Evolutionary conservation across 2,888 invertebrate genomes (phyloP), one percentile per base, ranked within the genome.

Genomic region (Drosophila histrio): DNA sequence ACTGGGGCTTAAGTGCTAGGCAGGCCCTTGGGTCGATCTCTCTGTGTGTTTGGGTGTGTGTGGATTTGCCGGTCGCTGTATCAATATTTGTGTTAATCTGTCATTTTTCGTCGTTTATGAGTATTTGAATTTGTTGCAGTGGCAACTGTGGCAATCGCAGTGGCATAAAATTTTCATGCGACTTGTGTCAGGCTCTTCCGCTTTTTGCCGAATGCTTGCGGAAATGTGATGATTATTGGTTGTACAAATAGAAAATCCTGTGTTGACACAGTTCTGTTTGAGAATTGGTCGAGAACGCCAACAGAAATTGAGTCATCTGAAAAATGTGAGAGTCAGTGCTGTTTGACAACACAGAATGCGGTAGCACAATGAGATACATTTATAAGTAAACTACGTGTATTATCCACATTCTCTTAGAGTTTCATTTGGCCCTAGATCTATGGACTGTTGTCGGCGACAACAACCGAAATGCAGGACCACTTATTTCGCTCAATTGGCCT

Each of bases 41-140:
- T 17, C 2, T 15, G n/a, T n/a, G 13, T 30, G 13, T 22, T 38
- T 26, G 36, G 17, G 56, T 43, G 49, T 47, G 34, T 34, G 36
- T 38, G 47, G 59, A 57, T 63, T 53, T 63, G 50, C 52, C 43
- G 58, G 50, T 67, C 64, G 68, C 64, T 85, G 86, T 84, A 83
- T 87, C 86, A 84, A 84, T 84, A 84, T 84, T 84, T 85, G 86
- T 78, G 74, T 87, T 85, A 87, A 86, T 85, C 84, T 87, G 88
- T 87, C 88, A 87, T 87, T 85, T 85, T 79, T 85, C 83, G 74
- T 82, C 83, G 80, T 80, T 85, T 85, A 87, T 87, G 87, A 87
- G 83, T 74, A 84, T 84, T 84, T 84, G 86, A 84, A 78, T 79
- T 74, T 67, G 75, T 61, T 80, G 73, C 75, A 78, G 77, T 65